Percentiles rank a stretch among this genome's conserved stretches.
Evolutionary conservation across 2,113 vertebrate species (phyloP).

Genomic region (Megaleporinus macrocephalus): DNA sequence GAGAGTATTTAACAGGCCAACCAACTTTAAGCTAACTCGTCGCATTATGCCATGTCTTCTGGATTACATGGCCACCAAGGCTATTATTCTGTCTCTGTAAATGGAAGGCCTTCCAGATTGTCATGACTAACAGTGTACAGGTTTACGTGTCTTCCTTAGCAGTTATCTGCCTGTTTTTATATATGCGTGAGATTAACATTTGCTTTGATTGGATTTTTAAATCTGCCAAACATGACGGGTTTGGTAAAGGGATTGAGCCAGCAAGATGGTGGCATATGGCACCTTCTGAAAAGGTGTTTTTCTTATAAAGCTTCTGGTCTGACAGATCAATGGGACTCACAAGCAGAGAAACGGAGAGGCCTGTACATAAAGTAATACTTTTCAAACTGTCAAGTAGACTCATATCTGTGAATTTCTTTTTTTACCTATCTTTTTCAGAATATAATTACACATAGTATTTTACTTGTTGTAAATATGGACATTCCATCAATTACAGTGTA

Average conservation of each 20-base stretch:
- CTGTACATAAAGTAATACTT: not conserved
- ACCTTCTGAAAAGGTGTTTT: not conserved
- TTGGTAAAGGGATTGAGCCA: not conserved
- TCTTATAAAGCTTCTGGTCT: not conserved
- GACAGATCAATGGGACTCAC: conserved; percentile 2
- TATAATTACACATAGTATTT: conserved; percentile 31
- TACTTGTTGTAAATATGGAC: conserved; percentile 41
- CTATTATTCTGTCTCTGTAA: not conserved
- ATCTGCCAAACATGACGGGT: not conserved
- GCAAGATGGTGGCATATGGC: not conserved
- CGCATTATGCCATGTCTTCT: conserved; percentile 1
- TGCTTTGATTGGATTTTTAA: not conserved
- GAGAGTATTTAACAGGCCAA: conserved; percentile 17
- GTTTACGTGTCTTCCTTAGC: not conserved
- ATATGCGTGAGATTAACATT: not conserved
- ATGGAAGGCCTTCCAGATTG: not conserved
- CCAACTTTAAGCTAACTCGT: not conserved
- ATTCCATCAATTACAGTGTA: conserved; percentile 30
- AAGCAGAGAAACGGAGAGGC: conserved; percentile 2
- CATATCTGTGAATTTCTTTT: not conserved
- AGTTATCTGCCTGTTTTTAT: not conserved
- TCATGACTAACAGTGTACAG: not conserved
- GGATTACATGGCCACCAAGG: not conserved
- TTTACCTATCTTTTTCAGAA: not conserved
- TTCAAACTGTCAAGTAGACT: not conserved